phyloP scores from a whole-genome alignment of 2,797 vertebrate genomes.

The Taenioides sp. region DNA sequence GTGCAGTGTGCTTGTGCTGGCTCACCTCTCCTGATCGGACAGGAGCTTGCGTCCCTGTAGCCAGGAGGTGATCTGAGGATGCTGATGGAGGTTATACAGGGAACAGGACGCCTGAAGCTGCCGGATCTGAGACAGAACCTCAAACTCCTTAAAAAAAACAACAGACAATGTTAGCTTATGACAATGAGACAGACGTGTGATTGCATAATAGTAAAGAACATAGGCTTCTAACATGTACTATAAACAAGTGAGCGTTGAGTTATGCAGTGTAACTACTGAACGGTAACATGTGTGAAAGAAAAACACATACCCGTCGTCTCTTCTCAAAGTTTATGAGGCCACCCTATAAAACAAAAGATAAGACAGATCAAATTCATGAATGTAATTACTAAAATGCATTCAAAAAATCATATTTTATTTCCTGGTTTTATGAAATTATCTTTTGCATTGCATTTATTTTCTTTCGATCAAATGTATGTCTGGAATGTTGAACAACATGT shows the following conservation, averaged over 20 bases:
- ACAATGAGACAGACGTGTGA: neutral
- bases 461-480: neutral
- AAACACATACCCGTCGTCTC: conserved; percentile 81
- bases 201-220: neutral
- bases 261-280: neutral
- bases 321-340: conserved; percentile 88
- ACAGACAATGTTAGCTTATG: neutral
- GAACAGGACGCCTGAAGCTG: conserved; percentile 79
- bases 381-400: neutral
- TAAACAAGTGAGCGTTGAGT: neutral
- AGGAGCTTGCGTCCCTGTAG: conserved; percentile 75
- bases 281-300: neutral
- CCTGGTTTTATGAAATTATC: neutral
- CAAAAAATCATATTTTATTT: neutral
- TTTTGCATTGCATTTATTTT: neutral
- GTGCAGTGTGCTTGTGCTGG: neutral
- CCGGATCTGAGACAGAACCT: conserved; percentile 82
- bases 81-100: conserved; percentile 72
- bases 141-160: conserved; percentile 78
- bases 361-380: neutral
- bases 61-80: conserved; percentile 69
- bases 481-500: neutral
- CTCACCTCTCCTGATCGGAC: conserved; percentile 85
- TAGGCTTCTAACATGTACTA: neutral
- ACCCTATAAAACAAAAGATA: conserved; percentile 63